These are phyloP conservation scores for Sphaeramia orbicularis DNA, from an alignment of 2,797 vertebrate species.

Conservation along the genomic window DNA sequence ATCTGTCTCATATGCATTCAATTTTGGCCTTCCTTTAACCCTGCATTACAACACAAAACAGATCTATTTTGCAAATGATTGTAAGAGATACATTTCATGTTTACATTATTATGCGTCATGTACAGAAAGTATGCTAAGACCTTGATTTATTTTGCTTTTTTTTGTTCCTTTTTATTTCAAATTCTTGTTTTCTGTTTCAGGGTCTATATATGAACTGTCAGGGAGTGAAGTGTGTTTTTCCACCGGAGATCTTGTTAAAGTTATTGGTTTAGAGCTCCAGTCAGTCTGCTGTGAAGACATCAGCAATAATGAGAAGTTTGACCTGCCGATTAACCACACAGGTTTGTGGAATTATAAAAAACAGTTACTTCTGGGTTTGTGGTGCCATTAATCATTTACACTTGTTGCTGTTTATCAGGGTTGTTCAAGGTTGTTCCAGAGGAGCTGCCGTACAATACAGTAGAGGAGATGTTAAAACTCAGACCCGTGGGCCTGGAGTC, in stretches of 20 bases:
- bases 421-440: conserved; percentile 82
- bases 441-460: conserved; percentile 55
- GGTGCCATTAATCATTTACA: neutral
- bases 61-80: too few relatives aligned
- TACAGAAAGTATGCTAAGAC: too few relatives aligned
- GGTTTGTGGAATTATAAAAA: conserved; percentile 60
- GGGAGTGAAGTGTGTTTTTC: conserved; percentile 93
- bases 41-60: too few relatives aligned
- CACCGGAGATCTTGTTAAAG: conserved; percentile 92
- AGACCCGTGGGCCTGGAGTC: conserved; percentile 56
- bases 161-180: neutral
- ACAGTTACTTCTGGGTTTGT: neutral
- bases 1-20: too few relatives aligned
- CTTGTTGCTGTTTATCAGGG: conserved; percentile 75
- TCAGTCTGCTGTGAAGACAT: conserved; percentile 84
- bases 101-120: too few relatives aligned
- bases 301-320: conserved; percentile 75
- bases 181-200: conserved; percentile 69
- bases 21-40: too few relatives aligned
- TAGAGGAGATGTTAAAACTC: conserved; percentile 83
- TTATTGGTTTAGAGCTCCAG: conserved; percentile 79
- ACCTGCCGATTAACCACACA: conserved; percentile 78
- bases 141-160: neutral
- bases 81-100: too few relatives aligned
- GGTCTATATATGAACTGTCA: conserved; percentile 91